phyloP scores from a whole-genome alignment of 2,113 vertebrate genomes.

The Sterna hirundo region DNA sequence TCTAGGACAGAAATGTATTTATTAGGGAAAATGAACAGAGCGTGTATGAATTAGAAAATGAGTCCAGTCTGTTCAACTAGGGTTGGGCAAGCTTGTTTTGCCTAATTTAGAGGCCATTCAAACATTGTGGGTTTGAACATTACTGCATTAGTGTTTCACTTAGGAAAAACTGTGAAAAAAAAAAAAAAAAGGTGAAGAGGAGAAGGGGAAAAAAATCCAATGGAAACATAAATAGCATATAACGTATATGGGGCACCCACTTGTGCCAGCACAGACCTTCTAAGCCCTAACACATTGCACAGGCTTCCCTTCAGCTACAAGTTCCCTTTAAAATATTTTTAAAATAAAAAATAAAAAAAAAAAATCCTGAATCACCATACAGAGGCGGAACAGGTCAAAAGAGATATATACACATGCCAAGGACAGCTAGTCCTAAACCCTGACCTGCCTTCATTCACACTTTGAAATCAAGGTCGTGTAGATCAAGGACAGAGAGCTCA shows the following conservation, averaged over 20 bases:
- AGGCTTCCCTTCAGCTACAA: constrained; percentile 19
- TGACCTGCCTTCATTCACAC: not conserved
- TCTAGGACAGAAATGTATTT: constrained; percentile 54
- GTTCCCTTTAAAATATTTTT: not conserved
- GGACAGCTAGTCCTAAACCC: not conserved
- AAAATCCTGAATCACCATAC: not conserved
- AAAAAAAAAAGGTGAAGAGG: constrained; percentile 18
- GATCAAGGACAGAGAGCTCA: not conserved
- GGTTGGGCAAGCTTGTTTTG: constrained; percentile 66
- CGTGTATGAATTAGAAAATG: constrained; percentile 45
- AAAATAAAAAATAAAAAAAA: not conserved
- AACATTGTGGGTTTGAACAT: constrained; percentile 72
- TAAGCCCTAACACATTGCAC: constrained; percentile 19
- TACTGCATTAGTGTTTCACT: constrained; percentile 64
- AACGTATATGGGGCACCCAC: constrained; percentile 42
- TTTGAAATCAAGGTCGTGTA: not conserved
- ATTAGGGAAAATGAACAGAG: constrained; percentile 52
- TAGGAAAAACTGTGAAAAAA: constrained; percentile 51
- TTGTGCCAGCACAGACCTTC: constrained; percentile 40
- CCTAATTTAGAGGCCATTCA: constrained; percentile 70
- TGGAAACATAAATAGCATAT: constrained; percentile 65
- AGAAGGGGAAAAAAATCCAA: constrained; percentile 23
- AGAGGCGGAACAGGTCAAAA: not conserved
- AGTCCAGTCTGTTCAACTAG: constrained; percentile 42
- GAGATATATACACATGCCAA: not conserved